These are phyloP conservation scores for Chiroxiphia lanceolata DNA, from an alignment of 2,797 vertebrate genomes.

Conservation along the genomic window DNA sequence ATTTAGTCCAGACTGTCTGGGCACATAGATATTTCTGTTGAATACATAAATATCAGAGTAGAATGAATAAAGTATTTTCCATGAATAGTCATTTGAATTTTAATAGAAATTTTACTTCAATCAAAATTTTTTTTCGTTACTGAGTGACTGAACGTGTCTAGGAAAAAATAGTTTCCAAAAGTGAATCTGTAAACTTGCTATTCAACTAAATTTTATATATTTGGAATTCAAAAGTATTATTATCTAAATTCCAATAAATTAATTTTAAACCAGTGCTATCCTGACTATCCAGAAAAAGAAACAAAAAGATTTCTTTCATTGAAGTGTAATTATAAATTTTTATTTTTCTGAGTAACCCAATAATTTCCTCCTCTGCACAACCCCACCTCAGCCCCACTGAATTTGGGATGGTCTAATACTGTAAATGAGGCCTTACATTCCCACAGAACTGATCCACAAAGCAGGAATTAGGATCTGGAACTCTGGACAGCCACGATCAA, in stretches of 20 bases:
- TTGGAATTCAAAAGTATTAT: neutral
- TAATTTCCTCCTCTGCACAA: neutral
- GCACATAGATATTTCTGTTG: neutral
- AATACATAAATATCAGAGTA: conserved; percentile 23
- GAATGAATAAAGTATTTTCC: conserved; percentile 37
- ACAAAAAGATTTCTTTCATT: neutral
- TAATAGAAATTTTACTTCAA: conserved; percentile 29
- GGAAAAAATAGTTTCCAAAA: neutral
- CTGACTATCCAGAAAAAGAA: neutral
- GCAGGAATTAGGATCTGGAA: neutral
- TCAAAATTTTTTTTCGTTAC: neutral
- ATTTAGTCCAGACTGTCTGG: neutral
- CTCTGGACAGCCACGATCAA: neutral
- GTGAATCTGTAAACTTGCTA: neutral
- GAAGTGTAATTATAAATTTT: neutral
- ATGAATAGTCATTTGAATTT: conserved; percentile 22
- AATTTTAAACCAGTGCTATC: neutral
- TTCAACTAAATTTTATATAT: neutral
- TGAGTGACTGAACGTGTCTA: neutral
- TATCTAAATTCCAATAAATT: neutral
- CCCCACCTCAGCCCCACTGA: neutral
- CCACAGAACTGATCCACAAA: neutral
- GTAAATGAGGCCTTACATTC: neutral
- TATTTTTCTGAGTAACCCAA: neutral
- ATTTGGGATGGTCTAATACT: neutral